Evolutionary conservation across 2,113 vertebrate genomes (phyloP), one percentile per base, ranked within the genome.

Genomic region (Embiotoca jacksoni): DNA sequence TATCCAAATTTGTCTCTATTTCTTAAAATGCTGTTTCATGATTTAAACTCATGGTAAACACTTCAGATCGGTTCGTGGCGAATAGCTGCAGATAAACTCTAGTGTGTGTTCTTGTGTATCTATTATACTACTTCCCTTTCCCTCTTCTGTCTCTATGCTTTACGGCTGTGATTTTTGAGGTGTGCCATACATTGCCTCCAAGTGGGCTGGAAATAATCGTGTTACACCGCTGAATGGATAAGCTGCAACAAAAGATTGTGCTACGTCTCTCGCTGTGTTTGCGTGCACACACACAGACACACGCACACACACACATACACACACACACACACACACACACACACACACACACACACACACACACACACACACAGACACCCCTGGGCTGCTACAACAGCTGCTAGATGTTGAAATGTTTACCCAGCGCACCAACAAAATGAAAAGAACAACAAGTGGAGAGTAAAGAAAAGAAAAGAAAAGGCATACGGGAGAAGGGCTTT

Each of bases 141-240:
- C 44, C 16, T 5, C 15, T 54, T 30, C 6, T 78, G 31, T 72
- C 46, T 58, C 5, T 36, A 32, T 61, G 10, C 39, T 72, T 68
- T 35, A 35, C 8, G 32, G 66, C 63, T 49, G 65, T 30, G 46
- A 75, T 69, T 60, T 79, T 78, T 83, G 80, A 92, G 84, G 85
- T 88, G 83, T 81, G 32, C 23, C 72, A 41, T 85, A 75, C 49
- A 85, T 87, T 77, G 56, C 61, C 78, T 76, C 77, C 88, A 93
- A 95, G 92, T 94, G 92, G 92, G 89, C 74, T 86, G 94, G 93
- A 94, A 93, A 87, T 93, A 94, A 94, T 93, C 64, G 80, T 1
- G 75, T 94, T 92, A 93, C 84, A 93, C 88, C 55, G 82, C 82
- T 91, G 92, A 94, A 92, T 94, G 88, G 82, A 69, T 92, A 68